These are phyloP conservation scores for Palaemon carinicauda DNA, from an alignment of 1,140 invertebrate genomes.

Conservation along the genomic window DNA sequence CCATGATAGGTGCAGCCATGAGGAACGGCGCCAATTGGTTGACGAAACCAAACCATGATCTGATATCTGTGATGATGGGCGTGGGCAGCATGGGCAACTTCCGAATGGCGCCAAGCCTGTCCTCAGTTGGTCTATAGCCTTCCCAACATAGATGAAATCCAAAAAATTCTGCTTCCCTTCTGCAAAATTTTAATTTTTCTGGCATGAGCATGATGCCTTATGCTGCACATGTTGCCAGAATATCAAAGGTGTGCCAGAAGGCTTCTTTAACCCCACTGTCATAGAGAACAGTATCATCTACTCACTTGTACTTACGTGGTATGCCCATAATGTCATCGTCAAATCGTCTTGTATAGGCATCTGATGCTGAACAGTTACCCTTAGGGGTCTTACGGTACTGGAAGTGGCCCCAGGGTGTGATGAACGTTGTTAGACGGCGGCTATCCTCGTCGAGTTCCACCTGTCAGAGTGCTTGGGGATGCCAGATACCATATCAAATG, in stretches of 20 bases:
- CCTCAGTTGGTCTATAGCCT: not conserved
- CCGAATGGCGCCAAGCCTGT: not conserved
- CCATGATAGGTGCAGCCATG: not conserved
- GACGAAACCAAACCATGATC: no score
- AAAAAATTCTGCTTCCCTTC: not conserved
- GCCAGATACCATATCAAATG: constrained; percentile 18
- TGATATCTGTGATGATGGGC: no score
- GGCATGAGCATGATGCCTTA: not conserved
- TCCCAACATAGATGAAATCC: constrained; percentile 15
- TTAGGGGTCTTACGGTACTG: not conserved
- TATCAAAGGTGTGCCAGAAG: not conserved
- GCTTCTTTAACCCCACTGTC: not conserved
- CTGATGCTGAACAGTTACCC: constrained; percentile 15
- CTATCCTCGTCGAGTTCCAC: constrained; percentile 4
- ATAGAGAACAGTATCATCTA: not conserved
- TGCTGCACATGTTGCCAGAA: not conserved
- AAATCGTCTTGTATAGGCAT: no score
- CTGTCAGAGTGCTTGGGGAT: constrained; percentile 8
- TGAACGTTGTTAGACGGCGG: not conserved
- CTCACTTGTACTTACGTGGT: constrained; percentile 2
- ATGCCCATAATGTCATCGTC: no score
- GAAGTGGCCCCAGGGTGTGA: no score
- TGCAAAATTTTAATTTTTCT: not conserved
- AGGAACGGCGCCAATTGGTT: no score
- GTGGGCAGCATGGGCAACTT: not conserved